phyloP scores from a whole-genome alignment of 2,797 vertebrate genomes.

The Botia almorhae region DNA sequence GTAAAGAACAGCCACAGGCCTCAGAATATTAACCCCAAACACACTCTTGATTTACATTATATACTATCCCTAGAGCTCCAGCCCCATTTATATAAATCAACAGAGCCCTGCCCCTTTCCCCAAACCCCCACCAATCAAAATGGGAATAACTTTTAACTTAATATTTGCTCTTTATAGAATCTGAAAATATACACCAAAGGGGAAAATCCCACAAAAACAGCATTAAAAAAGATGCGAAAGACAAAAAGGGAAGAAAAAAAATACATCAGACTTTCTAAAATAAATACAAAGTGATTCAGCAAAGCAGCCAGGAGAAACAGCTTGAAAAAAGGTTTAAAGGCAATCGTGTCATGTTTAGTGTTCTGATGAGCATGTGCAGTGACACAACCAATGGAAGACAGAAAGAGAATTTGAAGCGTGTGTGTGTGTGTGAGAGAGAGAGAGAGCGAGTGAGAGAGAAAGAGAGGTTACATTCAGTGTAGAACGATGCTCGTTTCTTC shows the following conservation, averaged over 20 bases:
- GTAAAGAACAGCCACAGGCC: neutral
- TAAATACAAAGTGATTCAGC: constrained; percentile 79
- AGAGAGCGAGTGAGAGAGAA: neutral
- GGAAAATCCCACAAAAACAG: constrained; percentile 65
- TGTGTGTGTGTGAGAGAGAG: neutral
- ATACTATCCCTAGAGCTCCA: constrained; percentile 42
- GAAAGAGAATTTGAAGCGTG: constrained; percentile 30
- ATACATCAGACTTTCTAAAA: constrained; percentile 70
- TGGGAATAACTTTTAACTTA: constrained; percentile 61
- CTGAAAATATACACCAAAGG: constrained; percentile 79
- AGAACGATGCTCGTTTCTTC: neutral
- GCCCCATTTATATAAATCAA: constrained; percentile 51
- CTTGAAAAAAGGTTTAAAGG: constrained; percentile 61
- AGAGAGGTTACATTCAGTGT: neutral
- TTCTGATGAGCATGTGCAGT: constrained; percentile 46
- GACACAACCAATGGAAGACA: constrained; percentile 61
- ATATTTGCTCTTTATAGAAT: constrained; percentile 74
- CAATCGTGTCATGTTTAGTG: constrained; percentile 58
- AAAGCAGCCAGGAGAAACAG: constrained; percentile 69
- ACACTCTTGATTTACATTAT: constrained; percentile 49
- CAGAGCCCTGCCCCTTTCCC: constrained; percentile 37
- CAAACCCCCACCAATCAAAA: constrained; percentile 45
- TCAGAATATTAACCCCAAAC: constrained; percentile 21
- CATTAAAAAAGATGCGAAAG: constrained; percentile 48
- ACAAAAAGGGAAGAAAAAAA: constrained; percentile 21